Evolutionary conservation across 1,140 invertebrate species (phyloP).

Genomic region (Drosophila murphyi): DNA sequence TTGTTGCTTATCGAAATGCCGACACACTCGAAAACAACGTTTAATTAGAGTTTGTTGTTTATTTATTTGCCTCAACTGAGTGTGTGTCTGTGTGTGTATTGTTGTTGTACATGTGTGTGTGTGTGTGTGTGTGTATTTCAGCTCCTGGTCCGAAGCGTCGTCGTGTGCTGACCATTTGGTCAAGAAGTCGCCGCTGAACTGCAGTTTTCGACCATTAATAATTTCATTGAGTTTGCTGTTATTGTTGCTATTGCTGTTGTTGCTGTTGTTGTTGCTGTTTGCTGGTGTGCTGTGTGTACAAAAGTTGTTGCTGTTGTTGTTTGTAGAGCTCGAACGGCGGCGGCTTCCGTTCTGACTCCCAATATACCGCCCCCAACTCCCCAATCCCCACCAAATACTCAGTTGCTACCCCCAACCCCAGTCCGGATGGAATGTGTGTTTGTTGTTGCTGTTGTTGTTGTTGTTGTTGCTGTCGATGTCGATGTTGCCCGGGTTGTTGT

Average conservation of each 20-base stretch:
- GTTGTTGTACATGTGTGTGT: conserved; percentile 8
- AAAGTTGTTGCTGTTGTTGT: conserved; percentile 22
- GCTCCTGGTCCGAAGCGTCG: conserved; percentile 13
- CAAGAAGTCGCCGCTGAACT: conserved; percentile 39
- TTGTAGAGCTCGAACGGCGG: conserved; percentile 26
- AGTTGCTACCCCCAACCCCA: background rate
- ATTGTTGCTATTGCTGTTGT: conserved; percentile 21
- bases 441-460: conserved; percentile 2
- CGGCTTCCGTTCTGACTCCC: conserved; percentile 62
- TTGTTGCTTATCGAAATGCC: conserved; percentile 63
- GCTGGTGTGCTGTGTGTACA: conserved; percentile 2
- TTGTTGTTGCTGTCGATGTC: conserved; percentile 9
- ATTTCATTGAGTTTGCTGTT: conserved; percentile 66
- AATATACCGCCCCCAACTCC: background rate
- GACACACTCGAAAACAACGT: conserved; percentile 60
- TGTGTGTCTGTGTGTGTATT: background rate
- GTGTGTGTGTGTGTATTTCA: background rate
- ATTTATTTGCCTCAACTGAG: conserved; percentile 56
- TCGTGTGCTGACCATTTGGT: conserved; percentile 46
- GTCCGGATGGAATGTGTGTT: conserved; percentile 21
- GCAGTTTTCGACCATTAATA: conserved; percentile 78
- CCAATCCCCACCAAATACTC: background rate
- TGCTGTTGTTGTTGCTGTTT: conserved; percentile 33
- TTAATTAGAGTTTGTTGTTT: conserved; percentile 82
- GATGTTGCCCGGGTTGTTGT: conserved; percentile 24